Conservation (phyloP, 1,140 invertebrate genomes). For the Triops longicaudatus region DNA sequence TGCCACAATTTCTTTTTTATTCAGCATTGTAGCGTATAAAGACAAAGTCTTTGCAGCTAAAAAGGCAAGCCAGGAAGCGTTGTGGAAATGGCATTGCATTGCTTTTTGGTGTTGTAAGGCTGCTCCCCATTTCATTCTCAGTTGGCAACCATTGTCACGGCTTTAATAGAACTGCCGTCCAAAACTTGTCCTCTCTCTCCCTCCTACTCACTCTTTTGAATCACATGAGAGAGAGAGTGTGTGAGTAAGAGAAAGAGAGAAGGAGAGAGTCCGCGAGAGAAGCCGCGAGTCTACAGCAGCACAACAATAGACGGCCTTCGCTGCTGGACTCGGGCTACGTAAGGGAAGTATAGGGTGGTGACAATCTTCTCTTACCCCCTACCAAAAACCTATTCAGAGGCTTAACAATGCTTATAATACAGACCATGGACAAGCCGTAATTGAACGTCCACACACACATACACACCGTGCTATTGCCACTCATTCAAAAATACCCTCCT, state of each 20-base stretch:
- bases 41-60: not conserved
- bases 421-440: slow-evolving; percentile 11
- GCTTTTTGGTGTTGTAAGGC: slow-evolving; percentile 11
- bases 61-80: slow-evolving; percentile 10
- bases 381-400: slow-evolving; percentile 6
- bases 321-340: not conserved
- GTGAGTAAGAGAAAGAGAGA: not conserved
- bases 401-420: slow-evolving; percentile 9
- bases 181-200: slow-evolving; percentile 12
- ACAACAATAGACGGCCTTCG: not conserved
- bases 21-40: not conserved
- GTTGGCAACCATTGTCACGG: slow-evolving; percentile 14
- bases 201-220: not conserved
- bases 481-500: not conserved
- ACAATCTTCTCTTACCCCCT: not conserved
- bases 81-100: slow-evolving; percentile 15
- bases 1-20: slow-evolving; percentile 12
- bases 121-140: slow-evolving; percentile 6
- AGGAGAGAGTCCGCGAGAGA: not conserved
- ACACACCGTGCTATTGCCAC: slow-evolving; percentile 2
- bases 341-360: slow-evolving; percentile 5
- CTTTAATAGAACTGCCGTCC: slow-evolving; percentile 14
- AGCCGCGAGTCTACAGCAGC: not conserved
- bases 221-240: not conserved
- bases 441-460: slow-evolving; percentile 3